A percentile compares a stretch with the other conserved stretches of the same genome.
Conservation (phyloP, 2,797 vertebrate genomes). For the Propithecus deckenii region DNA sequence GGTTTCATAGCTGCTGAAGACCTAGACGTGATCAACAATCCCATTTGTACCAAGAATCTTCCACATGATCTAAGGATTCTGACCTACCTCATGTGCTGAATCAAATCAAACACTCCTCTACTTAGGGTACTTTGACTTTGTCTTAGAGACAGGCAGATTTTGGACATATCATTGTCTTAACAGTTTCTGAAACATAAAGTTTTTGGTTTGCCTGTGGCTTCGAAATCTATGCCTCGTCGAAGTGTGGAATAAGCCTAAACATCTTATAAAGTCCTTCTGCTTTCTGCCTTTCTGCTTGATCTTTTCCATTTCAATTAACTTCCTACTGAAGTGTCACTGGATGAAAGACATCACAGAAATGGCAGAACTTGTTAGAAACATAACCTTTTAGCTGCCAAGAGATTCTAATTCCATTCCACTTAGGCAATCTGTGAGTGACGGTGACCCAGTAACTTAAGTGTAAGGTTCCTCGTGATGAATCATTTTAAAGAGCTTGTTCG, state of each 20-base stretch:
- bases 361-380: neutral
- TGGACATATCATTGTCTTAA: neutral
- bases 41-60: neutral
- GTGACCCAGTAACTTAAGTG: neutral
- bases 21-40: neutral
- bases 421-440: neutral
- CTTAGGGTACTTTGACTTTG: neutral
- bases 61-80: neutral
- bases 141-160: neutral
- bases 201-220: neutral
- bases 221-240: neutral
- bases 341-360: slow-evolving; percentile 50
- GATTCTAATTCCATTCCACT: slow-evolving; percentile 41
- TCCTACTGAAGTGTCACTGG: neutral
- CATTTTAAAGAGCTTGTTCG: neutral
- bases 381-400: slow-evolving; percentile 9
- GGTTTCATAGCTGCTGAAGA: neutral
- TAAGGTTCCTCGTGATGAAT: neutral
- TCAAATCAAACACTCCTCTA: neutral
- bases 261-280: neutral
- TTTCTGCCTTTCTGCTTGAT: slow-evolving; percentile 35
- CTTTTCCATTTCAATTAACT: slow-evolving; percentile 70
- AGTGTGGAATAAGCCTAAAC: neutral
- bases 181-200: neutral
- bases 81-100: neutral